These are phyloP conservation scores for Peromyscus eremicus DNA, from an alignment of 2,797 vertebrate species.

Conservation along the genomic window DNA sequence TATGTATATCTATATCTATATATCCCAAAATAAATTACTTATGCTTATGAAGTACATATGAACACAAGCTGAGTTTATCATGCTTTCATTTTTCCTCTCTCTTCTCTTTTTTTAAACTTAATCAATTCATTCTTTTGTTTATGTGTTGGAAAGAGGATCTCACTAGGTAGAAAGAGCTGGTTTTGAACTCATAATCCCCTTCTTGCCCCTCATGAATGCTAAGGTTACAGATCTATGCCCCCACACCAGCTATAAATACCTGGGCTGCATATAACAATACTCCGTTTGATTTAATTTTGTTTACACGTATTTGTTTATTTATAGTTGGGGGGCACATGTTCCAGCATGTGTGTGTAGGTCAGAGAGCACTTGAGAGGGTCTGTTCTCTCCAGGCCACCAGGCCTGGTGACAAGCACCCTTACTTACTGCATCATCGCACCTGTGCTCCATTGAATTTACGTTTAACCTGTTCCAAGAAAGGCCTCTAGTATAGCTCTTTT, in stretches of 20 bases:
- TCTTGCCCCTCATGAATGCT: neutral
- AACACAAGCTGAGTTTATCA: neutral
- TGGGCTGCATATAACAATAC: neutral
- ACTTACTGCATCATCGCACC: neutral
- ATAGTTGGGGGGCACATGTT: neutral
- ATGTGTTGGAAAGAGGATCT: neutral
- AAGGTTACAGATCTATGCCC: neutral
- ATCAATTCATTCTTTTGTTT: neutral
- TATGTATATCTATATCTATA: neutral
- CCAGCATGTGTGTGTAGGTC: neutral
- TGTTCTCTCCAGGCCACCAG: neutral
- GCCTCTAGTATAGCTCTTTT: neutral
- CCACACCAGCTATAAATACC: neutral
- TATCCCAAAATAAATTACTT: neutral
- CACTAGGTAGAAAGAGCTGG: no score
- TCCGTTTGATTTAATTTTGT: neutral
- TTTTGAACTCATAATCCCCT: neutral
- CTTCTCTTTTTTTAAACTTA: neutral
- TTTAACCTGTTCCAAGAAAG: neutral
- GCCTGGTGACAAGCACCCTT: no score
- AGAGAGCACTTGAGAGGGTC: neutral
- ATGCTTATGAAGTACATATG: neutral
- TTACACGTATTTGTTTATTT: neutral
- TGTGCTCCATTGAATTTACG: neutral
- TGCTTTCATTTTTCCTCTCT: neutral